Evolutionary conservation across 2,888 invertebrate species (phyloP).

Genomic region (Hyppa rectilinea): DNA sequence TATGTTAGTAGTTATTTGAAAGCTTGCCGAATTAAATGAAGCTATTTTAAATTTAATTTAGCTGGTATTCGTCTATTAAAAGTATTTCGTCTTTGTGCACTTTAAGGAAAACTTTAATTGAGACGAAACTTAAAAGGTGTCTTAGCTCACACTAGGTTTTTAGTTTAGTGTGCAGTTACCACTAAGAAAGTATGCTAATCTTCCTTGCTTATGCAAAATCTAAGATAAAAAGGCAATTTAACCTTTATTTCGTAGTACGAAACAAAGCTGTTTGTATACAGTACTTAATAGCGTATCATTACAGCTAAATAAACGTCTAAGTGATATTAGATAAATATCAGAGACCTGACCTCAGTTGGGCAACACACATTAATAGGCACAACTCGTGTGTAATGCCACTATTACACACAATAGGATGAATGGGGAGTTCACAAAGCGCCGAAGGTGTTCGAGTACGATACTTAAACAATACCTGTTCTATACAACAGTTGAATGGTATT

Average conservation of each 20-base stretch:
- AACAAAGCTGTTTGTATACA: constrained; percentile 37
- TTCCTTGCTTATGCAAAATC: neutral
- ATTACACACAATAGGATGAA: constrained; percentile 63
- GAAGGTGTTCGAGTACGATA: constrained; percentile 65
- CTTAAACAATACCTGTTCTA: constrained; percentile 72
- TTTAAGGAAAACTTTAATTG: constrained; percentile 1
- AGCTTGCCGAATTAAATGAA: constrained; percentile 40
- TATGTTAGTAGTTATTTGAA: constrained; percentile 33
- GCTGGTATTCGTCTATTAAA: constrained; percentile 13
- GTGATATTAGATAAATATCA: constrained; percentile 67
- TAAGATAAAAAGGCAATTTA: constrained; percentile 29
- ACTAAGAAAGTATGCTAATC: too few relatives aligned
- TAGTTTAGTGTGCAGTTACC: too few relatives aligned
- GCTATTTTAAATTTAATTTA: constrained; percentile 29
- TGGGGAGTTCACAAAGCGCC: constrained; percentile 62
- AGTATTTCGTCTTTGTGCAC: constrained; percentile 9
- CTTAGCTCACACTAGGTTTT: neutral
- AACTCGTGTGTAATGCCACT: constrained; percentile 61
- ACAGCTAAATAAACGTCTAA: constrained; percentile 64
- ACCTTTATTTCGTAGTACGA: constrained; percentile 27
- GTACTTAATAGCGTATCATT: constrained; percentile 58
- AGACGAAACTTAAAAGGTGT: neutral
- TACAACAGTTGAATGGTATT: constrained; percentile 79
- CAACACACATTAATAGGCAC: constrained; percentile 61
- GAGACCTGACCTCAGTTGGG: constrained; percentile 65